These are phyloP conservation scores for Hedya salicella DNA, from an alignment of 2,888 invertebrate genomes.

Conservation along the genomic window DNA sequence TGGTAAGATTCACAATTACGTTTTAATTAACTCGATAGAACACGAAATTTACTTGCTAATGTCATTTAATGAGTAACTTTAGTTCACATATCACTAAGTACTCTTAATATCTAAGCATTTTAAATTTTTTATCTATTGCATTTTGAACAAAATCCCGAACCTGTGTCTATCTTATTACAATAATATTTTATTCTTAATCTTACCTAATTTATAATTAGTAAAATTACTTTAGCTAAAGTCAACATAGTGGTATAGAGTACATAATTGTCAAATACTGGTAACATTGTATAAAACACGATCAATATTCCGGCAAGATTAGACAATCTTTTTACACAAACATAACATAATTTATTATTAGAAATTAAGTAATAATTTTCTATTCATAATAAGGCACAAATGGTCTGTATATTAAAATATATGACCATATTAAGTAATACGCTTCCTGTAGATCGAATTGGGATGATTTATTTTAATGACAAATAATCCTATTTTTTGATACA, in stretches of 20 bases:
- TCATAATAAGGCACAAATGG: no score
- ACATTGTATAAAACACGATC: not conserved
- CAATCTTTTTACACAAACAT: no score
- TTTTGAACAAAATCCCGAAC: conserved; percentile 9
- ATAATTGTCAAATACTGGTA: conserved; percentile 19
- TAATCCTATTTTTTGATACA: no score
- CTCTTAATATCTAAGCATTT: not conserved
- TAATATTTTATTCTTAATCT: not conserved
- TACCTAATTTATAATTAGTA: not conserved
- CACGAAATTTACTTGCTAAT: conserved; percentile 2
- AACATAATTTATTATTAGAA: no score
- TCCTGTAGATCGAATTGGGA: no score
- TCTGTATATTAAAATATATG: no score
- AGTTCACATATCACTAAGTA: conserved; percentile 32
- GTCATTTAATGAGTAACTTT: conserved; percentile 29
- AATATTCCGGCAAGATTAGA: no score
- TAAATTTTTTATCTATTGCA: conserved; percentile 17
- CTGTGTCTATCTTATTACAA: conserved; percentile 4
- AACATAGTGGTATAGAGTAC: not conserved
- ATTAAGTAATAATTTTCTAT: no score
- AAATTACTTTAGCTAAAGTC: not conserved
- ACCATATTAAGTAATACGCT: no score
- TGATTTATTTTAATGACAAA: no score
- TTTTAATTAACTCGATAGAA: not conserved
- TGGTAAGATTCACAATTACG: no score